A percentile compares a stretch with the other conserved stretches of the same genome.
These are phyloP conservation scores for Apis dorsata DNA, from an alignment of 1,140 invertebrate species.

Conservation along the genomic window DNA sequence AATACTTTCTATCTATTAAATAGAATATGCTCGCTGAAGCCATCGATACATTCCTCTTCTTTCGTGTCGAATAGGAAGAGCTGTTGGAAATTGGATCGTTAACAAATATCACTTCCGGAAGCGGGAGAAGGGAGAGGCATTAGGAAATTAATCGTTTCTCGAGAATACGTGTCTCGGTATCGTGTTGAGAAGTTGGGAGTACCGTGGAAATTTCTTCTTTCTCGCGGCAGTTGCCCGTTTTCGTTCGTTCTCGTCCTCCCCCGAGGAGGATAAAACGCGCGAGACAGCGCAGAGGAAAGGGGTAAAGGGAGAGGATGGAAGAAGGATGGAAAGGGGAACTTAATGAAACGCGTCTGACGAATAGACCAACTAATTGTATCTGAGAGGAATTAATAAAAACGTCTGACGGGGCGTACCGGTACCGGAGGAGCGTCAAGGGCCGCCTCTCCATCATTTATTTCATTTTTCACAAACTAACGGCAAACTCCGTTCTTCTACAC, in stretches of 20 bases:
- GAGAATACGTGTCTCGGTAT: not conserved
- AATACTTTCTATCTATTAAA: too few relatives aligned
- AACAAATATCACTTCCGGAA: not conserved
- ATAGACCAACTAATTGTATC: conserved; percentile 81
- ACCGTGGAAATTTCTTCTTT: not conserved
- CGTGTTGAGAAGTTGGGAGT: not conserved
- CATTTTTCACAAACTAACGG: conserved; percentile 73
- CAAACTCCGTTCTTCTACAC: conserved; percentile 61
- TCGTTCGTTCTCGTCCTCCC: conserved; percentile 42
- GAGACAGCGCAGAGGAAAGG: conserved; percentile 53
- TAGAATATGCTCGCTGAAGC: too few relatives aligned
- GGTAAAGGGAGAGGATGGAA: conserved; percentile 56
- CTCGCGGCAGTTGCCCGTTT: not conserved
- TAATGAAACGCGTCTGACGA: conserved; percentile 80
- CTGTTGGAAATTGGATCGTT: not conserved
- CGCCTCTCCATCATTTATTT: conserved; percentile 77
- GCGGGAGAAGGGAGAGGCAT: not conserved
- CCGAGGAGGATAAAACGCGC: conserved; percentile 48
- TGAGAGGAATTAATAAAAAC: conserved; percentile 80
- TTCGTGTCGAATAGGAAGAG: not conserved
- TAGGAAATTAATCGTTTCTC: conserved; percentile 18
- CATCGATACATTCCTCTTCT: not conserved
- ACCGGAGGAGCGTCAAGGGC: conserved; percentile 58
- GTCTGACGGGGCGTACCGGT: conserved; percentile 63
- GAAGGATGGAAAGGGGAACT: conserved; percentile 72